A percentile compares a stretch with the other conserved stretches of the same genome.
Conservation (phyloP, 1,140 invertebrate genomes). For the Aethina tumida region DNA sequence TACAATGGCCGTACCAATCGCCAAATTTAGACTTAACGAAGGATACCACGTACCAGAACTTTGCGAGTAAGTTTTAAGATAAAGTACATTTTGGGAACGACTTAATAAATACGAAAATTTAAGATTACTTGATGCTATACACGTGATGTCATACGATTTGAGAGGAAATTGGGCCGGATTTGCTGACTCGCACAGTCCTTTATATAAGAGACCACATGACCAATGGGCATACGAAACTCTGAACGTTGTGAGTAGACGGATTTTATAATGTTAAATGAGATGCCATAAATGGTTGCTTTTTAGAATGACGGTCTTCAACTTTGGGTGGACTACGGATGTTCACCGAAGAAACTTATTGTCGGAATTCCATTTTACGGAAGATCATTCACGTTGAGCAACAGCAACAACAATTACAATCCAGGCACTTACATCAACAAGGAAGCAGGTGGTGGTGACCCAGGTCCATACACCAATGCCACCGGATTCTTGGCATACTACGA, state of each 20-base stretch:
- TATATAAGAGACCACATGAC: constrained; percentile 74
- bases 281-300: constrained; percentile 11
- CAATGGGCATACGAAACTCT: constrained; percentile 80
- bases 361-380: constrained; percentile 81
- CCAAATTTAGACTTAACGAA: constrained; percentile 74
- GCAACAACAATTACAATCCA: constrained; percentile 71
- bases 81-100: no score
- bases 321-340: constrained; percentile 80
- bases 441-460: constrained; percentile 72
- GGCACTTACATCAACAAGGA: constrained; percentile 82
- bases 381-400: constrained; percentile 64
- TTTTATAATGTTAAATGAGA: constrained; percentile 3
- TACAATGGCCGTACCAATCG: constrained; percentile 77
- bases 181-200: constrained; percentile 76
- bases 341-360: constrained; percentile 77
- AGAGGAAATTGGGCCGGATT: constrained; percentile 87
- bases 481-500: constrained; percentile 86
- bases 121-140: constrained; percentile 67
- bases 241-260: constrained; percentile 61
- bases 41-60: constrained; percentile 82
- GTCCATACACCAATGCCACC: constrained; percentile 72
- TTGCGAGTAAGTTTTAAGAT: constrained; percentile 76
- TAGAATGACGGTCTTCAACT: constrained; percentile 75
- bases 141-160: constrained; percentile 86
- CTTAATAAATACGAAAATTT: constrained; percentile 8